Base-by-base conservation (phyloP, 2,888 invertebrate genomes). In the Synanthedon andrenaeformis region DNA sequence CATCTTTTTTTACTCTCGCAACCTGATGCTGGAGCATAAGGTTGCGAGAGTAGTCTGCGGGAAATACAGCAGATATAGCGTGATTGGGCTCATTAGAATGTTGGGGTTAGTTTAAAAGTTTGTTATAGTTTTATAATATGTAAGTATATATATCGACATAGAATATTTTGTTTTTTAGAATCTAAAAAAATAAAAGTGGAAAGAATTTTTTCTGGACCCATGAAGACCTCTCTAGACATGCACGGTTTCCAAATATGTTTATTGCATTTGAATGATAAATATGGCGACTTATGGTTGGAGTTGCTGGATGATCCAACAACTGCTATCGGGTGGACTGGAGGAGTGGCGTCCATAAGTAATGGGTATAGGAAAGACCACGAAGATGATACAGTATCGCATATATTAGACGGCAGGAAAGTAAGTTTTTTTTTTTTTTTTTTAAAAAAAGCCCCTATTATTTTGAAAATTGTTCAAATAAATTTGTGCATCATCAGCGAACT, bases 211-310 rank as follows among this genome's bases (percentile, higher is more conserved):
- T 82, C 88, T 57, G 89, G 89, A 0, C 83, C 81, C 59, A 83
- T 92, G 58, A 91, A 94, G 80, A 93, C 95, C 0, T 94, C 95
- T 0, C 72, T 95, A 51, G 92, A 95, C 66, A 93, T 93, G 90
- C 90, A 91, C 53, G 96, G 95, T 6, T 87, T 95, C 62, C 93
- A 94, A 60, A 85, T 96, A 28, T 92, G 94, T 12, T 62, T 96
- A 14, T 65, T 94, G 10, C 89, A 90, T 60, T 67, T 92, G 10
- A 79, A 77, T 11, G 74, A 88, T 54, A 66, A 73, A 2, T 62
- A 79, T 41, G 79, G 84, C 17, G 75, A 76, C 3, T 58, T 80
- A 1, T 90, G 92, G 76, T 57, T 92, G 55, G 66, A 78, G 4
- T 84, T 89, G 50, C 76, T 93, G 19, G 92, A 93, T 65, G 82